These are phyloP conservation scores for Teinopalpus imperialis DNA, from an alignment of 2,888 invertebrate genomes.

Conservation along the genomic window DNA sequence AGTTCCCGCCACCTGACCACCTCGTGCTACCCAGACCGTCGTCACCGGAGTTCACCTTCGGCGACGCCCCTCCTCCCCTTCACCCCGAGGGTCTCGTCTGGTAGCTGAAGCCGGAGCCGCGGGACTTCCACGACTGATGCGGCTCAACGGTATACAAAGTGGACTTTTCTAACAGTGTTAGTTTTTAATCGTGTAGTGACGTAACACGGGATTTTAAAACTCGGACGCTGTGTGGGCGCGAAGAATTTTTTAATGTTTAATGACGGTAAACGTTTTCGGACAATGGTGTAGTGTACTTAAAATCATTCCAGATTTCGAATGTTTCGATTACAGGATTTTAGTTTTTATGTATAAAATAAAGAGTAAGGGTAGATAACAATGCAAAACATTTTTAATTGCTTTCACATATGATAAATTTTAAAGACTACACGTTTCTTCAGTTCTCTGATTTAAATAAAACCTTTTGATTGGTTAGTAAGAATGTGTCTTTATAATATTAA, in stretches of 20 bases:
- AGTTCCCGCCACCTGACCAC: slow-evolving; percentile 84
- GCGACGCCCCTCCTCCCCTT: slow-evolving; percentile 74
- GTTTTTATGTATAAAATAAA: too few species aligned
- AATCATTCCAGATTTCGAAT: slow-evolving; percentile 14
- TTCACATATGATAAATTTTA: neutral
- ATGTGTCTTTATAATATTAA: neutral
- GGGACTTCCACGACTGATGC: slow-evolving; percentile 82
- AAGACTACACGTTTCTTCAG: neutral
- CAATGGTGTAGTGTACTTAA: slow-evolving; percentile 1
- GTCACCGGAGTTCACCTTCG: slow-evolving; percentile 87
- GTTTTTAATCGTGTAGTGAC: slow-evolving; percentile 37
- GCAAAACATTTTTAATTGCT: too few species aligned
- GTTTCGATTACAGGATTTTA: too few species aligned
- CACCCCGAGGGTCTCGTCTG: slow-evolving; percentile 79
- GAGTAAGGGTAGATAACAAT: too few species aligned
- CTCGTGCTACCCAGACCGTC: slow-evolving; percentile 87
- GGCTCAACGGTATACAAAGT: slow-evolving; percentile 75
- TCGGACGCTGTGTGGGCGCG: slow-evolving; percentile 21
- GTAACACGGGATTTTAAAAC: slow-evolving; percentile 22
- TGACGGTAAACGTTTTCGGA: neutral
- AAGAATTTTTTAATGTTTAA: slow-evolving; percentile 7
- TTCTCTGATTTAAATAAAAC: neutral
- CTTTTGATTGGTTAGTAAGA: neutral
- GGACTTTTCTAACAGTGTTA: slow-evolving; percentile 57
- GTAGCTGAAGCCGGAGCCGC: slow-evolving; percentile 83